Conservation (phyloP, 2,113 vertebrate species). For the Microtus pennsylvanicus region DNA sequence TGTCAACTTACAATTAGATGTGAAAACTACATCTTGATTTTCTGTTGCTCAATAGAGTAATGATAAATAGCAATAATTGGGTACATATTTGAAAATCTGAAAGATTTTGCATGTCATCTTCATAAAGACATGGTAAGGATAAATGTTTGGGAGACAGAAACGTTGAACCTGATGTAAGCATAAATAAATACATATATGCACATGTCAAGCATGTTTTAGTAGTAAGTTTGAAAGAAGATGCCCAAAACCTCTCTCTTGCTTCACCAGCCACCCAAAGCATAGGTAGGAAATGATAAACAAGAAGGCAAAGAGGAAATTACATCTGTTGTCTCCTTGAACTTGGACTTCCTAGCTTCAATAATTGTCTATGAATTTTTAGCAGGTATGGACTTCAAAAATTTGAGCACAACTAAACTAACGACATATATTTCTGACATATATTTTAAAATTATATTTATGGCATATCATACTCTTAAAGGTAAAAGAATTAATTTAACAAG, state of each 20-base stretch:
- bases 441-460: neutral
- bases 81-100: neutral
- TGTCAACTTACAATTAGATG: neutral
- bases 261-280: neutral
- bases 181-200: neutral
- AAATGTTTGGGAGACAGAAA: neutral
- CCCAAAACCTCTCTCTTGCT: neutral
- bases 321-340: neutral
- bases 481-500: neutral
- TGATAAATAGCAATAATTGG: neutral
- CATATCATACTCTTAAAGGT: neutral
- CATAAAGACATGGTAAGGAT: neutral
- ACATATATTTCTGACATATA: neutral
- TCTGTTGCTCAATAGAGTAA: neutral
- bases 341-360: neutral
- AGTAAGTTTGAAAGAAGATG: neutral
- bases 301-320: neutral
- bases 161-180: neutral
- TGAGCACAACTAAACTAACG: neutral
- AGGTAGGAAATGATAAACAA: neutral
- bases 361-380: neutral
- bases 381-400: neutral
- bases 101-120: neutral
- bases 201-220: neutral
- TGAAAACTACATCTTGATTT: neutral